These are phyloP conservation scores for Eristalinus sepulchralis DNA, from an alignment of 2,888 invertebrate genomes.

Conservation along the genomic window DNA sequence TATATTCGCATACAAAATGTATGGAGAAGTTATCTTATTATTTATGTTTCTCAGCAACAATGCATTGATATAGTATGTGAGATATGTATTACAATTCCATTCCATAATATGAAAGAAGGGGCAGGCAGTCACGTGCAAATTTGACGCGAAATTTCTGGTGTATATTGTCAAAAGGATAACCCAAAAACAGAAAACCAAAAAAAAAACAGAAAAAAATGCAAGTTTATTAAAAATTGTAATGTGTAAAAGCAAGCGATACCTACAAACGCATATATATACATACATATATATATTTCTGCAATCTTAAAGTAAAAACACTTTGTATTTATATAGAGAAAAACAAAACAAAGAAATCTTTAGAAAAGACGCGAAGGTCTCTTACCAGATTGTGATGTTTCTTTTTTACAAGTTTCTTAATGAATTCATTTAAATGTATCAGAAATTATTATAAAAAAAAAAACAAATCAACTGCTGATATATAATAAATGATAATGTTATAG, in stretches of 20 bases:
- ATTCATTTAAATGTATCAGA: conserved; percentile 60
- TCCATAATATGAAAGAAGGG: background rate
- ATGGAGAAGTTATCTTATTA: conserved; percentile 38
- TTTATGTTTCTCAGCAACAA: conserved; percentile 16
- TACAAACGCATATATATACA: conserved; percentile 27
- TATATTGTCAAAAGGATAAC: background rate
- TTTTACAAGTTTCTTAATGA: conserved; percentile 67
- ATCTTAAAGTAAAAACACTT: conserved; percentile 39
- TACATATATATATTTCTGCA: conserved; percentile 49
- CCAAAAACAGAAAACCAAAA: background rate
- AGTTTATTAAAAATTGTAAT: conserved; percentile 34
- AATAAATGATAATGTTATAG: conserved; percentile 62
- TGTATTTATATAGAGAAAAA: conserved; percentile 34
- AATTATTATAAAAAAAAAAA: conserved; percentile 46
- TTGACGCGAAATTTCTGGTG: background rate
- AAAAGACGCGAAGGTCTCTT: conserved; percentile 56
- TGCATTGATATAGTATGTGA: background rate
- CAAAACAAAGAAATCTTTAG: conserved; percentile 31
- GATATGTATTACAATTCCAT: conserved; percentile 20
- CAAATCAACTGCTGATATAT: conserved; percentile 49
- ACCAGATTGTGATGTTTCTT: conserved; percentile 69
- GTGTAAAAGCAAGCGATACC: conserved; percentile 36
- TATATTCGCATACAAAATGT: conserved; percentile 29
- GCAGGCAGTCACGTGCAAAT: background rate
- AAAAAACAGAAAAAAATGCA: background rate